Percentiles rank a stretch among this genome's conserved stretches.
Evolutionary conservation across 2,888 invertebrate genomes (phyloP).

Genomic region (Cyclophora punctaria): DNA sequence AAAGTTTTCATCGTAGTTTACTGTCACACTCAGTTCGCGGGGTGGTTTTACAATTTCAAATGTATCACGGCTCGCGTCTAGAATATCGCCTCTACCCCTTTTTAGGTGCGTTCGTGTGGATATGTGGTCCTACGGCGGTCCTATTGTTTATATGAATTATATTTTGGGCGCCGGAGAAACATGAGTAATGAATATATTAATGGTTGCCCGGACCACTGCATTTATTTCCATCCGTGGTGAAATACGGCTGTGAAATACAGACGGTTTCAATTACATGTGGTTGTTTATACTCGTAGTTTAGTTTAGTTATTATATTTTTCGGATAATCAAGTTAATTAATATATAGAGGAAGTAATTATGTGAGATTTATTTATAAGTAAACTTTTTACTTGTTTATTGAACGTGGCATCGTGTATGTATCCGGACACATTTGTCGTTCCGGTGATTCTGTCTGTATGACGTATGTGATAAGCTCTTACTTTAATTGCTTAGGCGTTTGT

Average conservation of each 20-base stretch:
- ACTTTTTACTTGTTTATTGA: too few relatives aligned
- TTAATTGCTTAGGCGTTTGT: too few relatives aligned
- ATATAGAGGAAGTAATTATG: too few relatives aligned
- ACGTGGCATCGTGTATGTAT: too few relatives aligned
- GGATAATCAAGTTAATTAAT: too few relatives aligned
- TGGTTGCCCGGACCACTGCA: background rate
- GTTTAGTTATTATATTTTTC: background rate
- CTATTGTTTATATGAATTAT: slow-evolving; percentile 28
- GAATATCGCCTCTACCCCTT: slow-evolving; percentile 25
- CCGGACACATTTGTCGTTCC: too few relatives aligned
- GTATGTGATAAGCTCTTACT: too few relatives aligned
- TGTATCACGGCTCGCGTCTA: slow-evolving; percentile 22
- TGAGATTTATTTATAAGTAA: too few relatives aligned
- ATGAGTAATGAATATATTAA: slow-evolving; percentile 9
- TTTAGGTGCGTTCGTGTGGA: slow-evolving; percentile 24
- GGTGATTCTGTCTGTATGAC: too few relatives aligned
- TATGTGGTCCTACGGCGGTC: slow-evolving; percentile 26
- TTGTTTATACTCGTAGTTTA: background rate
- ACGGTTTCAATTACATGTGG: background rate
- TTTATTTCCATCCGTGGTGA: background rate
- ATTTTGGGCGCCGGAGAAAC: slow-evolving; percentile 19
- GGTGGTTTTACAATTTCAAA: slow-evolving; percentile 43
- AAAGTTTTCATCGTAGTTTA: slow-evolving; percentile 49
- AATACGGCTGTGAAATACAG: background rate
- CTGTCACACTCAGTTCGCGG: slow-evolving; percentile 39